phyloP scores from a whole-genome alignment of 2,113 vertebrate species.

The Balaeniceps rex region DNA sequence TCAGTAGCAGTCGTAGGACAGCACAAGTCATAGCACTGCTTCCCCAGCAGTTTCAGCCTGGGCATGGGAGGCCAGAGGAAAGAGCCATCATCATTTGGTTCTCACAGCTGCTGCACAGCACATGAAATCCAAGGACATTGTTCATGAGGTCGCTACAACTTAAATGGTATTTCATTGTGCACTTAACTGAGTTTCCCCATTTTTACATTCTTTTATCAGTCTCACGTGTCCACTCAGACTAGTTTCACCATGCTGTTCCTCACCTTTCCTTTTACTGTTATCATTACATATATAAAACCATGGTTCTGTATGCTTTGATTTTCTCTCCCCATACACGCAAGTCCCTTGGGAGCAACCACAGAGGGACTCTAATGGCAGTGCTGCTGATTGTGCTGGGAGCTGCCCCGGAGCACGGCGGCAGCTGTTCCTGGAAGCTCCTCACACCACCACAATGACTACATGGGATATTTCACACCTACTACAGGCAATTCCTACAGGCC shows the following conservation, averaged over 20 bases:
- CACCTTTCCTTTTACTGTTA: neutral
- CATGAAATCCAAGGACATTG: neutral
- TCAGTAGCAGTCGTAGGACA: neutral
- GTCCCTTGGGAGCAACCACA: neutral
- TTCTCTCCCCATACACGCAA: neutral
- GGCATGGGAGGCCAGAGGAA: neutral
- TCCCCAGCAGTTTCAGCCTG: neutral
- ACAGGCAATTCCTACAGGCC: neutral
- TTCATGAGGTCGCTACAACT: neutral
- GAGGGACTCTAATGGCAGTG: neutral
- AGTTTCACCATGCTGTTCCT: neutral
- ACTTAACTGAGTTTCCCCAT: neutral
- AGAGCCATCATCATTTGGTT: neutral
- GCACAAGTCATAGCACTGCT: neutral
- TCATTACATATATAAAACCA: neutral
- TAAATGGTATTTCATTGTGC: neutral
- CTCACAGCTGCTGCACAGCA: neutral
- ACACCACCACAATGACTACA: neutral
- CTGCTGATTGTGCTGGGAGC: neutral
- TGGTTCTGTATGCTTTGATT: neutral
- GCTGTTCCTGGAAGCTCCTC: neutral
- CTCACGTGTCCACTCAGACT: neutral
- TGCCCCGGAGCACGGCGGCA: fast-evolving
- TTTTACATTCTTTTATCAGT: neutral
- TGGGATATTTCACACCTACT: neutral